Percentiles rank a stretch among this genome's conserved stretches.
These are phyloP conservation scores for Parapristionchus giblindavisi DNA, from an alignment of 2,888 invertebrate genomes.

Conservation along the genomic window DNA sequence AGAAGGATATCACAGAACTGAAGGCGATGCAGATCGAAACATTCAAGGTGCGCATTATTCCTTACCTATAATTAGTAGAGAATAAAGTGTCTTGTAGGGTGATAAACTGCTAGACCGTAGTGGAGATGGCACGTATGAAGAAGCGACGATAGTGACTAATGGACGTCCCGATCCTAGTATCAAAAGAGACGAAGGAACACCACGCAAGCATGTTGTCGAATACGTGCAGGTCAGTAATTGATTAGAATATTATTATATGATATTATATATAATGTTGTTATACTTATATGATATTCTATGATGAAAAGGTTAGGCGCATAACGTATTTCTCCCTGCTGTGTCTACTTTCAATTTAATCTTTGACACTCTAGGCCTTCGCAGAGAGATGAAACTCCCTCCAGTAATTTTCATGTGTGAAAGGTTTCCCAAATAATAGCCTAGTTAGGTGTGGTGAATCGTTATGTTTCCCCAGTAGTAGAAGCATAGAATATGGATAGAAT, in stretches of 20 bases:
- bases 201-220: conserved; percentile 59
- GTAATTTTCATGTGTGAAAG: no score
- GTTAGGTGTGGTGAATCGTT: no score
- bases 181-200: conserved; percentile 41
- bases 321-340: no score
- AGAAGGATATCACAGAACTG: conserved; percentile 61
- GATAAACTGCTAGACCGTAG: conserved; percentile 55
- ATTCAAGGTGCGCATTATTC: conserved; percentile 46
- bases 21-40: conserved; percentile 61
- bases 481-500: background rate
- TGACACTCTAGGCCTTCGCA: no score
- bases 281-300: no score
- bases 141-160: conserved; percentile 45
- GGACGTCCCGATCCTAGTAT: background rate
- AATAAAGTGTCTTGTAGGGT: conserved; percentile 47
- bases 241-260: no score
- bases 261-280: no score
- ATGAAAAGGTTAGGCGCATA: no score
- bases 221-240: conserved; percentile 59
- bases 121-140: conserved; percentile 65
- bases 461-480: no score
- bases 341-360: no score
- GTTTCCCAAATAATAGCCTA: no score
- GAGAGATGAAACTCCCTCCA: no score
- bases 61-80: background rate